Evolutionary conservation across 2,113 vertebrate species (phyloP), one percentile per base, ranked within the genome.

Genomic region (Nettapus auritus): DNA sequence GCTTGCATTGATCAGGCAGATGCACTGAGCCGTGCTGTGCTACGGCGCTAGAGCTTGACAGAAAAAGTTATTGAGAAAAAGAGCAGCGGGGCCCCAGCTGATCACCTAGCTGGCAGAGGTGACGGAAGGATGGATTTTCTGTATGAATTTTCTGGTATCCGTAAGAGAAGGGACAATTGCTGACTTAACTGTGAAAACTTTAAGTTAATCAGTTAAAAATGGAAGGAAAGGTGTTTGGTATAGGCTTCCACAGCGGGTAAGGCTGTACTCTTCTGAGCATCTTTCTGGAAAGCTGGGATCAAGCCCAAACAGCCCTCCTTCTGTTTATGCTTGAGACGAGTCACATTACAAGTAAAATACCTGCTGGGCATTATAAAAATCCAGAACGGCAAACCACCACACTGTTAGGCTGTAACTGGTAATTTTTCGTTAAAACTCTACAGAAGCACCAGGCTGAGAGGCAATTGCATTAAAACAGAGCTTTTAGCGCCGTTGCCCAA

Each of bases 71-170:
- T 11, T 25, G 44, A 90, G 84, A 26, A 69, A 90, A 52, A 75
- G 16, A 29, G 29, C 0, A 22, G 20, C 2, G 33, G 46, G 59
- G 79, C 33, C 34, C 0, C 3, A 48, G 48, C 0, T 40, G 81
- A 76, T 48, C 79, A 67, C 76, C 75, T 20, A 13, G 22, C 26
- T 33, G 73, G 15, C 38, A 56, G 42, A 52, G 13, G 16, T 26
- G 55, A 89, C 82, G 33, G 5, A 44, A 67, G 23, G 29, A 52
- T 31, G 5, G 21, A 9, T 57, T 25, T 93, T 34, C 68, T 76
- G 23, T 20, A 48, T 48, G 48, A 23, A 9, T 56, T 25, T 93
- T 34, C 68, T 70, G 34, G 4, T 57, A 34, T 2, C 63, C 74
- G 28, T 46, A 79, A 86, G 13, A 50, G 23, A 13, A 48, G 1